Percentiles rank a stretch among this genome's conserved stretches.
These are phyloP conservation scores for Aptenodytes patagonicus DNA, from an alignment of 2,113 vertebrate species.

Conservation along the genomic window DNA sequence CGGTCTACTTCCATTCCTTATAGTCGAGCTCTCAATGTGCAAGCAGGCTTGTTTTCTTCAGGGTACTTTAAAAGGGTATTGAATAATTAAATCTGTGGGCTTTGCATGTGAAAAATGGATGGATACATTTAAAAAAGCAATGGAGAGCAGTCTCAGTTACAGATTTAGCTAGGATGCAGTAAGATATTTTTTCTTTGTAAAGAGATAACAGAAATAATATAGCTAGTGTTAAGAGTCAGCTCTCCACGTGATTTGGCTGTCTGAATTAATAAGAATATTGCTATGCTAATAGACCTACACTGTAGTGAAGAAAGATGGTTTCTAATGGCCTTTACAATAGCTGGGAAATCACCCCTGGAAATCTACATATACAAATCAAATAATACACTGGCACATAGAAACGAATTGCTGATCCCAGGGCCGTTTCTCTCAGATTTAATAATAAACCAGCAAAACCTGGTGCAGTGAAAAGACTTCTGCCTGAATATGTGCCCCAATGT, in stretches of 20 bases:
- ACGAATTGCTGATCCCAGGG: neutral
- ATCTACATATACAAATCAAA: neutral
- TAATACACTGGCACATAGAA: neutral
- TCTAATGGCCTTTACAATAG: neutral
- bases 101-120: neutral
- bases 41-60: neutral
- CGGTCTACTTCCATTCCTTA: neutral
- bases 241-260: neutral
- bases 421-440: neutral
- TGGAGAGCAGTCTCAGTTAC: neutral
- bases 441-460: neutral
- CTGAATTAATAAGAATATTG: neutral
- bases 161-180: neutral
- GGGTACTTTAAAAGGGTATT: neutral
- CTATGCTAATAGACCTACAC: neutral
- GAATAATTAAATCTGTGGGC: neutral
- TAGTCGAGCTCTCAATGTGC: neutral
- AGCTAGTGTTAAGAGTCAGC: neutral
- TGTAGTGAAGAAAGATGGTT: neutral
- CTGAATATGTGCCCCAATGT: rapidly evolving
- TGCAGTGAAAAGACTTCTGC: neutral
- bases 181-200: neutral
- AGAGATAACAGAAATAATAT: neutral
- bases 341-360: neutral
- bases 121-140: neutral